These are phyloP conservation scores for Leptobrachium ailaonicum DNA, from an alignment of 2,113 vertebrate species.

Conservation along the genomic window DNA sequence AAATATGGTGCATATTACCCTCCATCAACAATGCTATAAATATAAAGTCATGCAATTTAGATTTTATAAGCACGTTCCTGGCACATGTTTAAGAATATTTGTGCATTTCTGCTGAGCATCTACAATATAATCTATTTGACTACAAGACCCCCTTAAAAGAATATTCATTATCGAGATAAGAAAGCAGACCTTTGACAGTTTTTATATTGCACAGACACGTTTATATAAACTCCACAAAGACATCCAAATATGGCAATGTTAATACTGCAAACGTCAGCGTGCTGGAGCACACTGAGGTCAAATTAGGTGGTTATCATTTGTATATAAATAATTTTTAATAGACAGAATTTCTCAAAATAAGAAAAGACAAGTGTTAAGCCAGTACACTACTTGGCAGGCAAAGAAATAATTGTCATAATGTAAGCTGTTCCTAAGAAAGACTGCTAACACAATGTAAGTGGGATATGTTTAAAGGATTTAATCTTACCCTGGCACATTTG, in stretches of 20 bases:
- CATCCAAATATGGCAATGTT: conserved; percentile 1
- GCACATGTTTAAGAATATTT: conserved; percentile 3
- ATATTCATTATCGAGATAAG: conserved; percentile 1
- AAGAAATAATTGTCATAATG: not conserved
- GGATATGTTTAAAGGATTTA: too few relatives aligned
- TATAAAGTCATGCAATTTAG: not conserved
- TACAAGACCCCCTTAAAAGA: not conserved
- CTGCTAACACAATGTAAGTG: not conserved
- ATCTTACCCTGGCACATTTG: too few relatives aligned
- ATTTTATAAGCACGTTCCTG: not conserved
- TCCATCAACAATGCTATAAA: not conserved
- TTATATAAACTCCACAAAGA: not conserved
- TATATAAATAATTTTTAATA: not conserved
- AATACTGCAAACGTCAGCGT: not conserved
- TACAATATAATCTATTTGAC: too few relatives aligned
- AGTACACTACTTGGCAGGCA: not conserved
- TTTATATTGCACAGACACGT: not conserved
- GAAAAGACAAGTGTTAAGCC: not conserved
- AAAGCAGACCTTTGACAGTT: not conserved
- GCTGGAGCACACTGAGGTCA: not conserved
- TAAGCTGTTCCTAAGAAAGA: not conserved
- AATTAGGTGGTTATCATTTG: not conserved
- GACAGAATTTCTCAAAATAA: not conserved
- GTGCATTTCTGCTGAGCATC: not conserved
- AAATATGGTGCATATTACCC: not conserved